A percentile compares a stretch with the other conserved stretches of the same genome.
phyloP scores from a whole-genome alignment of 2,113 vertebrate species.

The Alaudala cheleensis region DNA sequence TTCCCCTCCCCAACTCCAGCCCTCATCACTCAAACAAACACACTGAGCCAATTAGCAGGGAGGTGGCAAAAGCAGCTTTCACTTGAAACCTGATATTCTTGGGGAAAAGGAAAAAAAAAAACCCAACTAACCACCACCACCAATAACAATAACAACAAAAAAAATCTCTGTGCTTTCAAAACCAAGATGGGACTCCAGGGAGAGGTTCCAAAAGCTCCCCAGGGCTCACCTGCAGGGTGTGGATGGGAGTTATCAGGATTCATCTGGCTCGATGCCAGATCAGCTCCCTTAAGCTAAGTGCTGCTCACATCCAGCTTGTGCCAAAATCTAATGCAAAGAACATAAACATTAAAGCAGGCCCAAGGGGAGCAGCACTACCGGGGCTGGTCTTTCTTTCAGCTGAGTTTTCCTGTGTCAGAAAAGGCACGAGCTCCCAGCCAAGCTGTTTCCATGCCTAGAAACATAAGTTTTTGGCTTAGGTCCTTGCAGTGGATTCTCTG shows the following conservation, averaged over 20 bases:
- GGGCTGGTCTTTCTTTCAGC: neutral
- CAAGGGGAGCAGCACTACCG: neutral
- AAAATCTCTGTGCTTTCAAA: neutral
- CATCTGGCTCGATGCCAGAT: neutral
- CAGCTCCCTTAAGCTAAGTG: neutral
- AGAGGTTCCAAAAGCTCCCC: neutral
- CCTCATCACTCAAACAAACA: conserved; percentile 62
- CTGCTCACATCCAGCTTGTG: neutral
- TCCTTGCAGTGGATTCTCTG: neutral
- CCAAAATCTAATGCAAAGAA: conserved; percentile 17
- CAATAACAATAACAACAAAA: neutral
- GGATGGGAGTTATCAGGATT: neutral
- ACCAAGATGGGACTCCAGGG: neutral
- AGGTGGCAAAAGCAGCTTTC: conserved; percentile 64
- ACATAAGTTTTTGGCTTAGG: neutral
- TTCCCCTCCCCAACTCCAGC: conserved; percentile 2
- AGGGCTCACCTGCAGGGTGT: conserved; percentile 25
- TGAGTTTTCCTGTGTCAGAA: neutral
- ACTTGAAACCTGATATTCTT: conserved; percentile 34
- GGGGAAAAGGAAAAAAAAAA: fast-evolving
- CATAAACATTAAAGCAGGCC: neutral
- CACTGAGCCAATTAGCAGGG: conserved; percentile 58
- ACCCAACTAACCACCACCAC: neutral
- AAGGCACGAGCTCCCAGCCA: neutral
- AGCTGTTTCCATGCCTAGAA: neutral